Percentiles rank a stretch among this genome's conserved stretches.
Evolutionary conservation across 2,888 invertebrate species (phyloP).

Genomic region (Cheilosia impressa): DNA sequence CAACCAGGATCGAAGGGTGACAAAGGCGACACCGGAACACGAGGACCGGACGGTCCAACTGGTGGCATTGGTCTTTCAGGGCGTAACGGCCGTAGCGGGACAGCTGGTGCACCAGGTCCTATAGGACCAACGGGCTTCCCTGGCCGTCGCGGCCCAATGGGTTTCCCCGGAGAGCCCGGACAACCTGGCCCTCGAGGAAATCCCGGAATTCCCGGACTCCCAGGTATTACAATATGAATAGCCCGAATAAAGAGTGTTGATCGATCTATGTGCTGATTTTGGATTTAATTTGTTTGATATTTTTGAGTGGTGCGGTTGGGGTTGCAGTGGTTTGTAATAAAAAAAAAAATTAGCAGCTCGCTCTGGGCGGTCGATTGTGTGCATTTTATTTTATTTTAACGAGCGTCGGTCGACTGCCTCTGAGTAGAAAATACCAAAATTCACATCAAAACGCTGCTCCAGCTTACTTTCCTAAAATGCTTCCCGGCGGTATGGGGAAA

Average conservation of each 20-base stretch:
- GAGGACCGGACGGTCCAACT: slow-evolving; percentile 84
- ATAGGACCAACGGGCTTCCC: slow-evolving; percentile 26
- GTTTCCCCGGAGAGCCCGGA: slow-evolving; percentile 31
- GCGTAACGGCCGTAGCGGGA: slow-evolving; percentile 32
- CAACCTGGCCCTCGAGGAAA: slow-evolving; percentile 11
- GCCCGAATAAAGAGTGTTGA: neutral
- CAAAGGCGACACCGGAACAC: slow-evolving; percentile 12
- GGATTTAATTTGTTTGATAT: too few relatives aligned
- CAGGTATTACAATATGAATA: neutral
- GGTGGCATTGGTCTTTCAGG: slow-evolving; percentile 86
- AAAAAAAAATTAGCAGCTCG: too few relatives aligned
- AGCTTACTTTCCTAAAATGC: neutral
- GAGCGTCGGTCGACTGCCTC: too few relatives aligned
- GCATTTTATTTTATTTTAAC: too few relatives aligned
- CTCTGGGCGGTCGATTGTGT: too few relatives aligned
- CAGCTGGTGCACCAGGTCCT: slow-evolving; percentile 79
- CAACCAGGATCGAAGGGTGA: slow-evolving; percentile 85
- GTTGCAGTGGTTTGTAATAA: too few relatives aligned
- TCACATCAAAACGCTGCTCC: too few relatives aligned
- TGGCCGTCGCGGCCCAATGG: slow-evolving; percentile 30
- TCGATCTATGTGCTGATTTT: too few relatives aligned
- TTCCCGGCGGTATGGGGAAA: neutral
- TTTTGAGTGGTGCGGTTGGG: too few relatives aligned
- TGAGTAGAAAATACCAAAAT: too few relatives aligned
- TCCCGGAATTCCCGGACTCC: slow-evolving; percentile 10